Base-by-base conservation (phyloP, 2,797 vertebrate species). In the Nannoperca obscura region DNA sequence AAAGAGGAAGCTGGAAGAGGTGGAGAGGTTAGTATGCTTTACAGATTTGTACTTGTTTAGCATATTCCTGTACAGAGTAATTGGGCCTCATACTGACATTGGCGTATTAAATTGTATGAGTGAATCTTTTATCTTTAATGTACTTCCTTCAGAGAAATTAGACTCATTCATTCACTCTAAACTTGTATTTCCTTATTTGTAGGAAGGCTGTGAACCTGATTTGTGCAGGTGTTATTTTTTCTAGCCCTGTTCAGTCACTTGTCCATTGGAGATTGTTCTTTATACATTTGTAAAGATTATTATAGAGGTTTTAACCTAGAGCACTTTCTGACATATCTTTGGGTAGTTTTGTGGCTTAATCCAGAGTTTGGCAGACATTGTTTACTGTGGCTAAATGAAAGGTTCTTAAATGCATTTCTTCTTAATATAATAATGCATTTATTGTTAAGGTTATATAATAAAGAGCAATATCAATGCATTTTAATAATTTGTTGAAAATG, bases 21-120 rank as follows among this genome's bases (percentile, higher is more conserved):
- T 62, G 54, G 59, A 55, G 70, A 76, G 71, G 71, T 78, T 84
- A 53, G 74, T 63, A 36, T 47, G 73, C 59, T 78, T 70, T 63
- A 70, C 72, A 76, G 30, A 87, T 74, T 77, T 73, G 30, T 75
- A 34, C 49, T 49, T 67, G 57, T 80, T 81, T 81, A 81, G 76
- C 74, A 71, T 83, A 44, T 83, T 83, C 40, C 10, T 76, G 15
- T 62, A 55, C 36, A 63, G 61, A 75, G 59, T 82, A 78, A 85
- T 87, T 70, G 71, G 57, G 30, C 62, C 12, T 74, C 59, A 72
- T 59, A 61, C 60, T 63, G 52, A 72, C 54, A 82, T 85, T 50
- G 0, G 0, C 87, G 76, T 82, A 20, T 77, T 75, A 59, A 82
- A 89, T 86, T 82, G 93, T 93, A 93, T 88, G 88, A 93, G 82